Base-by-base conservation (phyloP, 2,113 vertebrate genomes). In the Channa argus region DNA sequence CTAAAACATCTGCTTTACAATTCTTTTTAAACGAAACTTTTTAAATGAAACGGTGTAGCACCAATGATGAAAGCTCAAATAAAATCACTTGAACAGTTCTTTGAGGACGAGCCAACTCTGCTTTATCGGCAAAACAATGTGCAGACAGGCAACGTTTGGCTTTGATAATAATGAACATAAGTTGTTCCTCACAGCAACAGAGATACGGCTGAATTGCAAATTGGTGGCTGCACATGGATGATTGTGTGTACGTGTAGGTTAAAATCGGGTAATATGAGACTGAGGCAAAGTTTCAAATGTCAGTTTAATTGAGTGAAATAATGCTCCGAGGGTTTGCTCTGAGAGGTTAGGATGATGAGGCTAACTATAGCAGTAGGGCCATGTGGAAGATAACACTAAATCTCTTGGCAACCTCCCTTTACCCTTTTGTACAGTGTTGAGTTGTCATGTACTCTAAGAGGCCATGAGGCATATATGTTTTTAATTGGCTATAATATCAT, bases 241-340 rank as follows among this genome's bases (percentile, higher is more conserved):
- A 86, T 73, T 68, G 85, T 62, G 77, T 43, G 36, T 74, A 82
- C 41, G 54, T 84, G 83, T 71, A 83, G 54, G 69, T 83, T 2
- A 34, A 64, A 43, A 76, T 83, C 54, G 71, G 71, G 76, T 79
- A 72, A 76, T 79, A 56, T 72, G 44, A 66, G 61, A 81, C 68
- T 55, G 74, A 39, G 82, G 76, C 77, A 44, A 70, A 60, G 61
- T 86, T 92, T 85, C 69, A 92, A 90, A 89, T 86, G 80, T 78
- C 72, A 78, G 11, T 91, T 51, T 74, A 83, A 93, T 89, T 90
- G 59, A 90, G 78, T 24, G 77, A 67, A 72, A 63, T 77, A 74
- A 80, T 80, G 50, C 65, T 70, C 62, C 85, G 82, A 46, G 79
- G 58, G 70, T 63, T 49, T 66, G 1, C 69, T 65, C 34, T 49